Evolutionary conservation across 2,113 vertebrate species (phyloP), one percentile per base, ranked within the genome.

Genomic region (Festucalex cinctus): DNA sequence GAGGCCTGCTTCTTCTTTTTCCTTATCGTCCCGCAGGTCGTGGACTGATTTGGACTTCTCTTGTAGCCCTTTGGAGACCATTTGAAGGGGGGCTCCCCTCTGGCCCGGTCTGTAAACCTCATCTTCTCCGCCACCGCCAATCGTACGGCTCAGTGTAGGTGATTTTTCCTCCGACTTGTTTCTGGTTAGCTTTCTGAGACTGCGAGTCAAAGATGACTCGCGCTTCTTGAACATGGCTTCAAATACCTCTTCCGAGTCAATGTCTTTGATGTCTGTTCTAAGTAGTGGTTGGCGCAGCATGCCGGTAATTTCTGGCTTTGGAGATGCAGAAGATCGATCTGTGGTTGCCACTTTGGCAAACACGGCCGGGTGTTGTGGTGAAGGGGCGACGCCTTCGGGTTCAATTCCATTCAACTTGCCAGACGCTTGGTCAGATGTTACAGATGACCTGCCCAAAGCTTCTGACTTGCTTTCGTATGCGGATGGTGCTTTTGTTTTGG

Each of bases 151-250:
- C 4, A 85, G 73, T 0, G 77, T 79, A 0, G 90, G 87, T 2
- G 94, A 93, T 69, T 93, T 94, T 73, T 97, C 96, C 77, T 96
- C 96, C 0, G 94, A 94, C 69, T 92, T 94, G n/a, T 95, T 92
- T 62, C 93, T 91, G 46, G 93, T 94, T 39, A 98, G 87, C n/a
- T 93, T 92, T 69, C 93, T 92, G 51, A 97, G 88, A 1, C 95
- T 93, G 0, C 94, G 92, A 3, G 92, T 94, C 70, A 98, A 86
- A 1, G 95, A 95, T 0, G 95, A 96, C 74, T 96, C 93, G 0
- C 93, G 91, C 65, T 94, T 93, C 81, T 97, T 98, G 84, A 98
- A 98, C 74, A 94, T 94, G n/a, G 96, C 93, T 78, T 98, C 94
- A 3, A 98, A 98, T 32, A 98, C 88, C 24, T 96, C 96, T 82